Evolutionary conservation across 2,888 invertebrate genomes (phyloP).

Genomic region (Xylota segnis): DNA sequence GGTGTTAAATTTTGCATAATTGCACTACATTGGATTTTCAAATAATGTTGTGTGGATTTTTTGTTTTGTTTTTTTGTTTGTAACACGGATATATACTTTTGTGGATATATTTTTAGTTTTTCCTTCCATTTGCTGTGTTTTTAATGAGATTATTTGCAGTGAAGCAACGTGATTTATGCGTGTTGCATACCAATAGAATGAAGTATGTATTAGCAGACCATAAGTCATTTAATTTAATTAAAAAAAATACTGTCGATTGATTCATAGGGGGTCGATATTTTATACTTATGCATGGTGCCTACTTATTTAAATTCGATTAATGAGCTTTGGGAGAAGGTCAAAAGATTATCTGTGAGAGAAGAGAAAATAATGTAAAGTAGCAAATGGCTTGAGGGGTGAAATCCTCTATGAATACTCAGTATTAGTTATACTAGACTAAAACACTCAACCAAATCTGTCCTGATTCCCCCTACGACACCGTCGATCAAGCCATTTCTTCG

Average conservation of each 20-base stretch:
- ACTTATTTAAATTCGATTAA: conserved; percentile 14
- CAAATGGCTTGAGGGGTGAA: no score
- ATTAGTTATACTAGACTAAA: no score
- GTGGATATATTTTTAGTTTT: conserved; percentile 5
- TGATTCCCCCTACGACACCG: no score
- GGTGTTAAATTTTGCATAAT: conserved; percentile 70
- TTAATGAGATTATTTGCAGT: conserved; percentile 68
- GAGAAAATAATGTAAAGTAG: no score
- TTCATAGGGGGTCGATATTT: background rate
- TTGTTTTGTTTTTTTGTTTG: conserved; percentile 3
- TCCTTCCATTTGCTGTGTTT: conserved; percentile 10
- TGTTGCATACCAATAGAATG: conserved; percentile 48
- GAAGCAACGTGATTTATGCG: conserved; percentile 70
- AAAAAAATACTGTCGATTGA: conserved; percentile 39
- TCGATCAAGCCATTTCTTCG: no score
- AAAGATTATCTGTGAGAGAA: background rate
- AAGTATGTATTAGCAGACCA: conserved; percentile 21
- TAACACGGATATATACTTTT: conserved; percentile 14
- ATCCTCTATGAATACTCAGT: no score
- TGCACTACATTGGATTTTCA: conserved; percentile 58
- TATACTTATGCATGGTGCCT: background rate
- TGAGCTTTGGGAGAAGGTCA: background rate
- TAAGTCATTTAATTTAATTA: conserved; percentile 66
- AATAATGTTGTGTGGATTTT: conserved; percentile 33
- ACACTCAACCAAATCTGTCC: no score